These are phyloP conservation scores for Trinectes maculatus DNA, from an alignment of 2,113 vertebrate species.

Conservation along the genomic window DNA sequence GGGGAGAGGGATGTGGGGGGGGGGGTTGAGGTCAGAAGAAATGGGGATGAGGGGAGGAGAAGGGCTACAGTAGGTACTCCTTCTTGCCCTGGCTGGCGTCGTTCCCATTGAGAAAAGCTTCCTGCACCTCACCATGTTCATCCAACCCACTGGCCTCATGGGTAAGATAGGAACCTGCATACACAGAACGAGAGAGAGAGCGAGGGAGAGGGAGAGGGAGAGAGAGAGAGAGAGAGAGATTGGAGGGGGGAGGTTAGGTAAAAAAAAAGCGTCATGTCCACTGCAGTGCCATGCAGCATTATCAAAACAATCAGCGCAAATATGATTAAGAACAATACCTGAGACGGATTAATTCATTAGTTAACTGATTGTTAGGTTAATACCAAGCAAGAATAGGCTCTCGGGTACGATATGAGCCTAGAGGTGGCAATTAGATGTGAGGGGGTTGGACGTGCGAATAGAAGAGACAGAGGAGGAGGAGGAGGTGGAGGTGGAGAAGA, in stretches of 20 bases:
- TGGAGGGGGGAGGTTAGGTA: conserved; percentile 73
- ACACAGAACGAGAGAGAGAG: conserved; percentile 27
- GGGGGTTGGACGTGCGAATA: conserved; percentile 47
- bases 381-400: conserved; percentile 81
- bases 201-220: conserved; percentile 16
- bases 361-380: conserved; percentile 76
- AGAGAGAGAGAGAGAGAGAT: conserved; percentile 37
- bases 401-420: conserved; percentile 78
- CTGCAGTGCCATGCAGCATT: conserved; percentile 62
- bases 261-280: conserved; percentile 66
- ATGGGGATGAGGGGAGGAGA: conserved; percentile 31
- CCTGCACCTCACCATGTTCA: conserved; percentile 92
- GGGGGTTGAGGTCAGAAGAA: conserved; percentile 65
- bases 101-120: conserved; percentile 93
- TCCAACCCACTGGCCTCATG: conserved; percentile 94
- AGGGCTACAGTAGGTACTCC: conserved; percentile 92
- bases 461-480: conserved; percentile 21
- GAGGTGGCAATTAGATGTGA: conserved; percentile 28
- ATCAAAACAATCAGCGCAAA: conserved; percentile 55
- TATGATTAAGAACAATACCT: conserved; percentile 67
- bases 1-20: conserved; percentile 24
- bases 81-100: conserved; percentile 93
- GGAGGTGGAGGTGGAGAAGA: conserved; percentile 22
- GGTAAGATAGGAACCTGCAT: conserved; percentile 91
- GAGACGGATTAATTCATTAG: conserved; percentile 76